These are phyloP conservation scores for Salpingus planirostris DNA, from an alignment of 2,888 invertebrate genomes.

Conservation along the genomic window DNA sequence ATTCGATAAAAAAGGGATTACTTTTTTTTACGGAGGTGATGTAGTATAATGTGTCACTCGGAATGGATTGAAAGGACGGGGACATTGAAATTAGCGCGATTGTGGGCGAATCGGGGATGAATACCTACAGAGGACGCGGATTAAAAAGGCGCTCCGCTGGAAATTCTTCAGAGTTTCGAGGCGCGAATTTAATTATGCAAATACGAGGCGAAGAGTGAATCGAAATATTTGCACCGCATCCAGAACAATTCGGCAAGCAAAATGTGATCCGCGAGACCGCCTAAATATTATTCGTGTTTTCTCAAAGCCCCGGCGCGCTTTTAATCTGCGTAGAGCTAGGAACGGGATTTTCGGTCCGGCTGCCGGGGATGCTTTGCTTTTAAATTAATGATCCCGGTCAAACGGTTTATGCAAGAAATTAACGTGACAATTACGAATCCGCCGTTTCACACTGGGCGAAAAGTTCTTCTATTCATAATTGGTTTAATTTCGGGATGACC, in stretches of 20 bases:
- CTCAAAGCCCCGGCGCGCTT: slow-evolving; percentile 15
- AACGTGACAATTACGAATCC: slow-evolving; percentile 6
- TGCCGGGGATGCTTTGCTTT: slow-evolving; percentile 8
- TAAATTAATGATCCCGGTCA: slow-evolving; percentile 12
- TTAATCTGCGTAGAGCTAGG: slow-evolving; percentile 12
- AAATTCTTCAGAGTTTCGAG: too few relatives aligned
- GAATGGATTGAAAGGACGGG: too few relatives aligned
- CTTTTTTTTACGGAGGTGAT: too few relatives aligned
- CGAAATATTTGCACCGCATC: slow-evolving; percentile 10
- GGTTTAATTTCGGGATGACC: too few relatives aligned
- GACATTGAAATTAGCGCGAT: too few relatives aligned
- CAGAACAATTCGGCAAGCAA: slow-evolving; percentile 10
- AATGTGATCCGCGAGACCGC: slow-evolving; percentile 11
- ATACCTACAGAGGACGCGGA: too few relatives aligned
- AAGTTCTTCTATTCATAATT: slow-evolving; percentile 8
- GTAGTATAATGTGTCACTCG: too few relatives aligned
- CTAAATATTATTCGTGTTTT: slow-evolving; percentile 19
- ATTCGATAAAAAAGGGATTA: too few relatives aligned
- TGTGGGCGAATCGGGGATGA: too few relatives aligned
- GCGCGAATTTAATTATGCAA: slow-evolving; percentile 14
- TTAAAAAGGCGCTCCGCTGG: too few relatives aligned
- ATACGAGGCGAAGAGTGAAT: slow-evolving; percentile 10
- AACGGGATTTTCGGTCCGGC: background rate
- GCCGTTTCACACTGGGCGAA: slow-evolving; percentile 6
- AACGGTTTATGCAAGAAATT: slow-evolving; percentile 10